Conservation (phyloP, 2,888 invertebrate genomes). For the Nomada fucata region DNA sequence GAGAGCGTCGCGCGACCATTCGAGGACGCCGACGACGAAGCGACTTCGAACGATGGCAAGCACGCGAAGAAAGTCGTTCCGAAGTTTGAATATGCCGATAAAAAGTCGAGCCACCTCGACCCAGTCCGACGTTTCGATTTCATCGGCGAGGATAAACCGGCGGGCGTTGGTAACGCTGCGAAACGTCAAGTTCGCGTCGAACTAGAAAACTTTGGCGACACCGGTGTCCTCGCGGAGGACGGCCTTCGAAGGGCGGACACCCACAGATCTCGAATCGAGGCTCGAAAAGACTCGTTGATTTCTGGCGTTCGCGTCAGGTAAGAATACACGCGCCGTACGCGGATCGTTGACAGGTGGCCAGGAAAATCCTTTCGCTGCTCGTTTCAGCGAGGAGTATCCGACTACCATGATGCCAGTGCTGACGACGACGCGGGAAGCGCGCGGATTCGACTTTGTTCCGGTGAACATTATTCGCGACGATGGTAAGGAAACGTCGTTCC, state of each 20-base stretch:
- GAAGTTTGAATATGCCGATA: slow-evolving; percentile 75
- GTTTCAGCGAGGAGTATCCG: slow-evolving; percentile 78
- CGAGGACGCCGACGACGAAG: slow-evolving; percentile 73
- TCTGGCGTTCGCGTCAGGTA: slow-evolving; percentile 79
- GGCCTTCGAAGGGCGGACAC: slow-evolving; percentile 73
- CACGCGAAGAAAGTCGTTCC: slow-evolving; percentile 73
- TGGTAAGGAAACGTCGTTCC: slow-evolving; percentile 75
- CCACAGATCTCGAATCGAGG: slow-evolving; percentile 65
- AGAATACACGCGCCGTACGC: not conserved
- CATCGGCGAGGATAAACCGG: slow-evolving; percentile 67
- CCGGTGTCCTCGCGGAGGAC: slow-evolving; percentile 79
- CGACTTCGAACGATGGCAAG: slow-evolving; percentile 62
- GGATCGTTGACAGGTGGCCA: not conserved
- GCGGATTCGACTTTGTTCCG: slow-evolving; percentile 81
- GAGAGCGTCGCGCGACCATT: slow-evolving; percentile 82
- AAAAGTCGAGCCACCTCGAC: slow-evolving; percentile 57
- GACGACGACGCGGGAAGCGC: slow-evolving; percentile 78
- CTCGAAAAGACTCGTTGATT: slow-evolving; percentile 74
- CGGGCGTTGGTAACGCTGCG: slow-evolving; percentile 44
- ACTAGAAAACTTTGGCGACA: slow-evolving; percentile 78
- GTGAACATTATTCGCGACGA: slow-evolving; percentile 83
- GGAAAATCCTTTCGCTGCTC: not conserved
- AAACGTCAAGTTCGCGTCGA: slow-evolving; percentile 78
- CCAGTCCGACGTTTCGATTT: slow-evolving; percentile 68
- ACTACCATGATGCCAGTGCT: slow-evolving; percentile 82